These are phyloP conservation scores for Coenonympha arcania DNA, from an alignment of 2,888 invertebrate genomes.

Conservation along the genomic window DNA sequence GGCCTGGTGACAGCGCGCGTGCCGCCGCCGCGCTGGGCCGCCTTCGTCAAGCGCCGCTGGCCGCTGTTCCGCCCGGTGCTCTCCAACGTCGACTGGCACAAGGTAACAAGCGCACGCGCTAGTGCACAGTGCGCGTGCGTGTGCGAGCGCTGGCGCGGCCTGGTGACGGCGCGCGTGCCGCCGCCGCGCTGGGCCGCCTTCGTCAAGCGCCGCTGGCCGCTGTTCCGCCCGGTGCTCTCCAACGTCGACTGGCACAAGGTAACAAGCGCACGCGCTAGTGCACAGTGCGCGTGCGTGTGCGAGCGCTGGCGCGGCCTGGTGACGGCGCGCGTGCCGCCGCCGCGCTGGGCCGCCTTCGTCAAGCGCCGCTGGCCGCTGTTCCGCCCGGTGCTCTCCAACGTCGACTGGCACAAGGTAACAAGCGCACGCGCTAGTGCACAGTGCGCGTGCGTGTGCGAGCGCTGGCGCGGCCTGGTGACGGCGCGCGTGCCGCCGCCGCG, in stretches of 20 bases:
- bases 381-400: slow-evolving; percentile 79
- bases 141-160: slow-evolving; percentile 86
- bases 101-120: slow-evolving; percentile 82
- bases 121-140: slow-evolving; percentile 91
- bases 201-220: slow-evolving; percentile 86
- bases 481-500: slow-evolving; percentile 83
- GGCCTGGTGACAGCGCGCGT: slow-evolving; percentile 85
- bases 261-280: slow-evolving; percentile 83
- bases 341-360: slow-evolving; percentile 86
- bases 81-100: slow-evolving; percentile 84
- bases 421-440: slow-evolving; percentile 92
- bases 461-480: slow-evolving; percentile 87
- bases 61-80: slow-evolving; percentile 87
- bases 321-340: slow-evolving; percentile 82
- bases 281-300: slow-evolving; percentile 90
- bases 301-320: slow-evolving; percentile 87
- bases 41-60: slow-evolving; percentile 85
- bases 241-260: slow-evolving; percentile 87
- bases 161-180: slow-evolving; percentile 84
- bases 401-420: slow-evolving; percentile 85
- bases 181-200: slow-evolving; percentile 86
- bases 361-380: slow-evolving; percentile 89
- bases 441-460: slow-evolving; percentile 87
- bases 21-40: slow-evolving; percentile 85
- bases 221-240: slow-evolving; percentile 82